Base-by-base conservation (phyloP, 1,140 invertebrate species). In the Olivierus martensii region DNA sequence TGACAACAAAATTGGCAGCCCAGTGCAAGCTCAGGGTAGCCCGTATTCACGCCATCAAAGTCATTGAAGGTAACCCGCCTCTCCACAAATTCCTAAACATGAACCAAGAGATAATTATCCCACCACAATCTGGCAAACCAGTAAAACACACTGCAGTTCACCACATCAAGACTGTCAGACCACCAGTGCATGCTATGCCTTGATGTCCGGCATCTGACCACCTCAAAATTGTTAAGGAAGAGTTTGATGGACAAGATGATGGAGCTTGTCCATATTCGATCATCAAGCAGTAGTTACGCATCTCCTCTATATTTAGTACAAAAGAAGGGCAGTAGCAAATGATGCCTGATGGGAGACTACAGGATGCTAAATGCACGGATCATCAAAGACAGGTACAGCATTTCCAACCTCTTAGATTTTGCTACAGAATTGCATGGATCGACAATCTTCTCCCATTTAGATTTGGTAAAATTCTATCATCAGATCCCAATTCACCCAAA, bases 271-370 rank as follows among this genome's bases (percentile, higher is more conserved):
- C 48, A 58, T 34, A 59, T 53, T 10, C 57, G 44, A 10, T 36
- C 49, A 38, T 59, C 54, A 11, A 57, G 38, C 15, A 56, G 53
- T 21, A 42, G 38, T 43, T 58, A 49, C n/a, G 19, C 56, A 15
- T 59, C 51, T 14, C 63, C 65, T 7, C 49, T 64, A 11, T 61
- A 63, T 18, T 51, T 67, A 34, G 59, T 66, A 2, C 50, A 51
- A 2, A 63, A 66, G 44, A 59, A 60, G 43, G 45, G 48, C 36
- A 41, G 18, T 28, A 56, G 53, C 15, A 45, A 60, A 22, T 59
- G 53, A 46, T 11, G 65, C 12, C 51, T 52, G 18, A 52, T 53
- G 19, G 59, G 60, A 6, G 64, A 67, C 47, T 67, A 59, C 43
- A 48, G 61, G n/a, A n/a, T 7, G 49, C n/a, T 66, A 4, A 66